phyloP scores from a whole-genome alignment of 2,888 invertebrate genomes.

The Phyllotreta cruciferae region DNA sequence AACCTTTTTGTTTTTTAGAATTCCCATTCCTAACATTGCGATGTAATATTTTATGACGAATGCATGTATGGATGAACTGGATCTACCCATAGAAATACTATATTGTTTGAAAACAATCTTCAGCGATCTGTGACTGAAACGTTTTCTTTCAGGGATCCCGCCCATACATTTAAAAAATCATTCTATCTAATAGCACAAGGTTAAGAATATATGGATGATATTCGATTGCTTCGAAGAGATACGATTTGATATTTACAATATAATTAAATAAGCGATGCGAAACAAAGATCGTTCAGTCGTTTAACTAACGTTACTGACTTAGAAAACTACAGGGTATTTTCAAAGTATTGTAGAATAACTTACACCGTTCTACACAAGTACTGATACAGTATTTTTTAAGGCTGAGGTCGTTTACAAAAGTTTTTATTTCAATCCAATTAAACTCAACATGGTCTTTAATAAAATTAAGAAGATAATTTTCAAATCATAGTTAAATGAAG shows the following conservation, averaged over 20 bases:
- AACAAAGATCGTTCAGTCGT: not conserved
- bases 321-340: too few relatives aligned
- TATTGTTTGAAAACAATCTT: constrained; percentile 28
- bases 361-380: too few relatives aligned
- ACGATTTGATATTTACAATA: constrained; percentile 3
- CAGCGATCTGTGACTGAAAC: constrained; percentile 36
- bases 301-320: not conserved
- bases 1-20: constrained; percentile 15
- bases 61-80: constrained; percentile 2
- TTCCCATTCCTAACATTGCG: not conserved
- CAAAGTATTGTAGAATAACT: too few relatives aligned
- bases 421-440: too few relatives aligned
- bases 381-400: too few relatives aligned
- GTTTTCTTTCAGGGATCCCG: constrained; percentile 25
- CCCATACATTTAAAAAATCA: constrained; percentile 22
- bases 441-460: too few relatives aligned
- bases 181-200: constrained; percentile 14
- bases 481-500: too few relatives aligned
- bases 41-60: not conserved
- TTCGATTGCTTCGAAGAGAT: constrained; percentile 7
- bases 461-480: too few relatives aligned
- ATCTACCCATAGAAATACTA: constrained; percentile 24
- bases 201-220: constrained; percentile 3
- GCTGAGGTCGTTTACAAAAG: too few relatives aligned
- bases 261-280: constrained; percentile 5